These are phyloP conservation scores for Drosophila atroscutellata DNA, from an alignment of 2,888 invertebrate genomes.

Conservation along the genomic window DNA sequence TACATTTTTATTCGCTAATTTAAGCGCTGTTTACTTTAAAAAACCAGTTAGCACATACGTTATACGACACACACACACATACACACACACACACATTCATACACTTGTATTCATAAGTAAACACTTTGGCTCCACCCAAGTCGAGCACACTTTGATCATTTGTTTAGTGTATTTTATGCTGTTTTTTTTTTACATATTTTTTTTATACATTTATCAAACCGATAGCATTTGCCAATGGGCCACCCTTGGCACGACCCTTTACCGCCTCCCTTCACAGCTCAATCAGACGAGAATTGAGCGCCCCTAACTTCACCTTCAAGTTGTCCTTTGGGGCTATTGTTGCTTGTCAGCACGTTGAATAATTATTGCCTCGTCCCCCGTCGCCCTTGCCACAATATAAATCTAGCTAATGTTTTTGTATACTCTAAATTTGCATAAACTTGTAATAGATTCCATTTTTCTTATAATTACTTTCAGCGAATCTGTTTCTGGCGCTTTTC, in stretches of 20 bases:
- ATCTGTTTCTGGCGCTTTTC: background rate
- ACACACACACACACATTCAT: slow-evolving; percentile 8
- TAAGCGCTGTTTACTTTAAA: slow-evolving; percentile 73
- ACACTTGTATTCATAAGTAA: slow-evolving; percentile 8
- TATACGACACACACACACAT: slow-evolving; percentile 26
- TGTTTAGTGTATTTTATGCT: slow-evolving; percentile 51
- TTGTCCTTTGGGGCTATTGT: slow-evolving; percentile 46
- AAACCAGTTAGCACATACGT: slow-evolving; percentile 75
- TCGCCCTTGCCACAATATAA: slow-evolving; percentile 2
- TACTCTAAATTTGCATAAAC: slow-evolving; percentile 48
- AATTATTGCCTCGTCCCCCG: slow-evolving; percentile 19
- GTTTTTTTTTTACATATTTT: slow-evolving; percentile 4
- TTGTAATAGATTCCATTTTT: slow-evolving; percentile 27
- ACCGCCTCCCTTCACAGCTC: slow-evolving; percentile 7
- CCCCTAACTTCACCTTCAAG: slow-evolving; percentile 11
- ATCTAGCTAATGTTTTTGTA: slow-evolving; percentile 52
- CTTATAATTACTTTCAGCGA: slow-evolving; percentile 21
- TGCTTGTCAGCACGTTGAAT: slow-evolving; percentile 48
- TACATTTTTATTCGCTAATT: slow-evolving; percentile 81
- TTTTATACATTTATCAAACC: slow-evolving; percentile 34
- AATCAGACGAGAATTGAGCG: slow-evolving; percentile 27
- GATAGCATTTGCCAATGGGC: slow-evolving; percentile 31
- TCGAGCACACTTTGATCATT: slow-evolving; percentile 43
- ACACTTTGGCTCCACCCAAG: slow-evolving; percentile 61
- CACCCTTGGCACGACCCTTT: slow-evolving; percentile 12